Conservation (phyloP, 2,113 vertebrate species). For the Athene noctua region DNA sequence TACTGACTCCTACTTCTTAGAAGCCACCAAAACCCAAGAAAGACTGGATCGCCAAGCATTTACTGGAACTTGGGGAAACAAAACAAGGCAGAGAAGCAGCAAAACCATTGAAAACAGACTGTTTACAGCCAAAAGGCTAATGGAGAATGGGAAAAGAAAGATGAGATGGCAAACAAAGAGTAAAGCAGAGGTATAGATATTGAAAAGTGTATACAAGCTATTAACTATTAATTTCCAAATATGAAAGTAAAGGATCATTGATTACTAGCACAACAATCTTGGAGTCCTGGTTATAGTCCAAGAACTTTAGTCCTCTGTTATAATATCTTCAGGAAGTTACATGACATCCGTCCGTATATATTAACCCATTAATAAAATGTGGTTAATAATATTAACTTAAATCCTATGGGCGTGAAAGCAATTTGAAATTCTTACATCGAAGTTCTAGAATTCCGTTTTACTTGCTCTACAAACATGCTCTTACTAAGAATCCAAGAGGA, state of each 20-base stretch:
- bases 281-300: neutral
- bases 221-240: neutral
- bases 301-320: neutral
- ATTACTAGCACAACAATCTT: neutral
- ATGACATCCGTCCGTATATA: neutral
- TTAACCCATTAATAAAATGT: neutral
- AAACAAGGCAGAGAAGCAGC: neutral
- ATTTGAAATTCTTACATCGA: neutral
- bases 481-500: neutral
- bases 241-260: neutral
- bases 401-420: neutral
- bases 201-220: neutral
- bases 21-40: neutral
- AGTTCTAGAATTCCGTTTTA: neutral
- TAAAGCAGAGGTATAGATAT: fast-evolving
- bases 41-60: neutral
- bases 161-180: neutral
- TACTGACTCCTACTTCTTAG: neutral
- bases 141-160: neutral
- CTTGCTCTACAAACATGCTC: neutral
- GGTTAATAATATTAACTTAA: neutral
- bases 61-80: neutral
- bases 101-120: neutral
- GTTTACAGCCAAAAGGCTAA: neutral
- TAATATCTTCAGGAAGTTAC: neutral